Base-by-base conservation (phyloP, 2,113 vertebrate species). In the Opisthocomus hoazin region DNA sequence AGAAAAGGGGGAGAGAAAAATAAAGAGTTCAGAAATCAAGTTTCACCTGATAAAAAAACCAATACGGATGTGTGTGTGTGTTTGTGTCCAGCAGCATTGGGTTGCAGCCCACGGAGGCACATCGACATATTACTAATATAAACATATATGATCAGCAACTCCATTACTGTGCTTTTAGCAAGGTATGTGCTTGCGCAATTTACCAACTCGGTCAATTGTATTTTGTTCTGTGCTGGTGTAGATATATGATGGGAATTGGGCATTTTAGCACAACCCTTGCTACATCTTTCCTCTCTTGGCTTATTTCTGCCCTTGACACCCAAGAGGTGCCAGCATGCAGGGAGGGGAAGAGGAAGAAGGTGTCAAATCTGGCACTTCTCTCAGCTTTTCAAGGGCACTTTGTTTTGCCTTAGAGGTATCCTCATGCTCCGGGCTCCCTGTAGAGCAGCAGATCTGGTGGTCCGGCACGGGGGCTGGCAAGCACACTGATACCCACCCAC, bases 361-460 rank as follows among this genome's bases (percentile, higher is more conserved):
- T 15, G 22, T 51, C 14, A 87, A 71, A 64, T 22, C 61, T 65
- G 65, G 21, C 45, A 36, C 86, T 77, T 68, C 70, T 74, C 51
- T 74, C 12, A 21, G 36, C 37, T 93, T 93, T 93, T 84, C 36
- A 87, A 81, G 36, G n/a, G 27, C 37, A 15, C 21, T 37, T 61
- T 77, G 45, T 43, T 87, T 56, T 81, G 12, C 32, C 46, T 76
- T 57, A 82, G 46, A 41, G 37, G 11, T 48, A 19, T 34, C 39
- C 30, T 75, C 8, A 8, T 0, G 0, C 13, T 37, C 15, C 0
- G 0, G 36, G 54, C 60, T 78, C 17, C 61, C 73, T 2, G 13
- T 19, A 23, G 76, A 75, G 41, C 2, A 0, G 29, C 45, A 60
- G 71, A 65, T 34, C 22, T 20, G 23, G 24, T 0, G 2, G 37